Evolutionary conservation across 2,888 invertebrate species (phyloP).

Genomic region (Steinernema scapterisci): DNA sequence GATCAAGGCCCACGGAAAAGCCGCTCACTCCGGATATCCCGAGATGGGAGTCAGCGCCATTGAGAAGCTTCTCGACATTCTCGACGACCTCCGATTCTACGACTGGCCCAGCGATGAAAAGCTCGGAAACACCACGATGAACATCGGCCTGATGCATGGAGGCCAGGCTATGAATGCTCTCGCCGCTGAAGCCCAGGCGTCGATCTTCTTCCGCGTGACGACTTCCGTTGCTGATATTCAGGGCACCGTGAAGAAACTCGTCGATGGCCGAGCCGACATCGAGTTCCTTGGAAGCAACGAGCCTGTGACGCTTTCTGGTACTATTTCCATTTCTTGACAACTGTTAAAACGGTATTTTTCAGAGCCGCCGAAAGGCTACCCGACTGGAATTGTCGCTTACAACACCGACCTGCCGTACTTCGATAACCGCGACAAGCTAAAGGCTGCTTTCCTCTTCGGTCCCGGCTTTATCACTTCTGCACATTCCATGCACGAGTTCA

Average conservation of each 20-base stretch:
- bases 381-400: slow-evolving; percentile 48
- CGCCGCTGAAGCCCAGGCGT: slow-evolving; percentile 55
- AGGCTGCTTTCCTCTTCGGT: slow-evolving; percentile 58
- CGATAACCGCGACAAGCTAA: slow-evolving; percentile 47
- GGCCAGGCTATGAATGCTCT: slow-evolving; percentile 64
- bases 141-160: slow-evolving; percentile 59
- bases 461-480: slow-evolving; percentile 63
- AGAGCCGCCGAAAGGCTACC: slow-evolving; percentile 43
- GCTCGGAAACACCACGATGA: slow-evolving; percentile 57
- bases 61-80: slow-evolving; percentile 55
- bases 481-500: slow-evolving; percentile 59
- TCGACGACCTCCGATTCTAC: slow-evolving; percentile 50
- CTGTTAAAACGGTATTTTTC: neutral
- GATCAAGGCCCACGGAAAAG: slow-evolving; percentile 36
- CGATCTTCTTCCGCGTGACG: slow-evolving; percentile 40
- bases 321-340: neutral
- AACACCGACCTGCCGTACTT: slow-evolving; percentile 64
- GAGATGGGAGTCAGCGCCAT: slow-evolving; percentile 58
- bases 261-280: slow-evolving; percentile 36
- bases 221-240: slow-evolving; percentile 33
- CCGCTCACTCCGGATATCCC: slow-evolving; percentile 44
- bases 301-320: slow-evolving; percentile 38
- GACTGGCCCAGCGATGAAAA: slow-evolving; percentile 54
- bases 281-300: slow-evolving; percentile 41
- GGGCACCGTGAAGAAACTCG: slow-evolving; percentile 33